Conservation (phyloP, 1,140 invertebrate species). For the Eumeta japonica region DNA sequence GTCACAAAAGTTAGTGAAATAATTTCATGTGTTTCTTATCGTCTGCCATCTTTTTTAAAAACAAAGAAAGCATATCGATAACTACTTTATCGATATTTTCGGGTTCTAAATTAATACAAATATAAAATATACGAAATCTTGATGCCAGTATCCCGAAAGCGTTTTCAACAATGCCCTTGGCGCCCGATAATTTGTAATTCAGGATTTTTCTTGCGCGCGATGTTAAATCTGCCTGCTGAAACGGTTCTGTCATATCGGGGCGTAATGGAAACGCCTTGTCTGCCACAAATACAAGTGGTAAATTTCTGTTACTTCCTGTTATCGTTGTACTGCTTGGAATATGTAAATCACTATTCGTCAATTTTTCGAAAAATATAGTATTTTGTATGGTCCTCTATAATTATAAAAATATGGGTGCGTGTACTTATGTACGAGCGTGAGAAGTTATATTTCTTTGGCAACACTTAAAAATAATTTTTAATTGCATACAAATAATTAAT, state of each 20-base stretch:
- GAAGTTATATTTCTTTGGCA: too few species aligned
- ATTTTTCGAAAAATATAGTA: slow-evolving; percentile 1
- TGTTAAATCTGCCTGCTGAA: slow-evolving; percentile 7
- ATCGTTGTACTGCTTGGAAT: not conserved
- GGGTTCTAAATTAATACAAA: slow-evolving; percentile 11
- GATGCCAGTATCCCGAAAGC: slow-evolving; percentile 12
- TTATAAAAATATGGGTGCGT: slow-evolving; percentile 42
- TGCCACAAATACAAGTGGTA: slow-evolving; percentile 31
- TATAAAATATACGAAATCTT: slow-evolving; percentile 11
- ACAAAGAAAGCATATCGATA: slow-evolving; percentile 18
- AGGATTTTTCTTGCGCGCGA: slow-evolving; percentile 7
- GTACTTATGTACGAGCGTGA: too few species aligned
- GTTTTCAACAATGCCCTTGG: too few species aligned
- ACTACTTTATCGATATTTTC: slow-evolving; percentile 13
- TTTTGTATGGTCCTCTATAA: slow-evolving; percentile 32
- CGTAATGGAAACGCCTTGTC: slow-evolving; percentile 43
- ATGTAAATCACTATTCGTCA: not conserved
- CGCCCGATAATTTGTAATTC: slow-evolving; percentile 10
- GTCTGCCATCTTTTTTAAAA: slow-evolving; percentile 29
- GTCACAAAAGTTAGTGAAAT: slow-evolving; percentile 34
- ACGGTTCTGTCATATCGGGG: slow-evolving; percentile 33
- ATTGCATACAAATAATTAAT: too few species aligned
- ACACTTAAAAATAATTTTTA: too few species aligned
- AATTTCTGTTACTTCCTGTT: slow-evolving; percentile 7
- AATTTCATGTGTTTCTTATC: slow-evolving; percentile 31